Evolutionary conservation across 2,113 vertebrate genomes (phyloP).

Genomic region (Bubo bubo): DNA sequence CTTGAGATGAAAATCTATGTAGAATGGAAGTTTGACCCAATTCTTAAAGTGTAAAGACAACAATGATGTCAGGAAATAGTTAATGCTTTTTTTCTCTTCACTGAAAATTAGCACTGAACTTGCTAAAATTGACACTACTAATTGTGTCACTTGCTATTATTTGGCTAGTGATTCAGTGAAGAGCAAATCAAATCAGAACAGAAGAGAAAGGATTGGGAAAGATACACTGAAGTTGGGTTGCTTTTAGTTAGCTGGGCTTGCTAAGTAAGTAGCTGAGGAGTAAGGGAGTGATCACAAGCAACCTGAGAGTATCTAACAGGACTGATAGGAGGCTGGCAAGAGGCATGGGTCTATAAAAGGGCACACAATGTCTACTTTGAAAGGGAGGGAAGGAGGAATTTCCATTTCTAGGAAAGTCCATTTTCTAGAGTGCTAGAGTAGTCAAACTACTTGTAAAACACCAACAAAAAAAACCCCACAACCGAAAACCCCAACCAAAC

Average conservation of each 20-base stretch:
- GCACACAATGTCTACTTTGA: background rate
- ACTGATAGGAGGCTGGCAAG: background rate
- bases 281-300: background rate
- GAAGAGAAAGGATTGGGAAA: background rate
- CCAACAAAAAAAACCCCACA: background rate
- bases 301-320: background rate
- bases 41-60: background rate
- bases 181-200: background rate
- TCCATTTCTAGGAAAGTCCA: background rate
- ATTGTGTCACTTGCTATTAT: background rate
- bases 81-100: background rate
- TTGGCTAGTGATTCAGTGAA: background rate
- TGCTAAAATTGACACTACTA: background rate
- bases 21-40: background rate
- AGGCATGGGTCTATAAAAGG: background rate
- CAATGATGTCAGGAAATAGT: background rate
- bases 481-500: fast-evolving
- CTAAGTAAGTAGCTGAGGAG: background rate
- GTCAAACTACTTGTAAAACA: background rate
- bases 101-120: background rate
- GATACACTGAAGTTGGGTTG: background rate
- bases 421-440: background rate
- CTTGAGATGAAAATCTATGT: background rate
- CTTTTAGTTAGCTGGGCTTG: background rate
- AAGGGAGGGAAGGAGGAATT: background rate